Evolutionary conservation across 2,797 vertebrate genomes (phyloP).

Genomic region (Sciurus carolinensis): DNA sequence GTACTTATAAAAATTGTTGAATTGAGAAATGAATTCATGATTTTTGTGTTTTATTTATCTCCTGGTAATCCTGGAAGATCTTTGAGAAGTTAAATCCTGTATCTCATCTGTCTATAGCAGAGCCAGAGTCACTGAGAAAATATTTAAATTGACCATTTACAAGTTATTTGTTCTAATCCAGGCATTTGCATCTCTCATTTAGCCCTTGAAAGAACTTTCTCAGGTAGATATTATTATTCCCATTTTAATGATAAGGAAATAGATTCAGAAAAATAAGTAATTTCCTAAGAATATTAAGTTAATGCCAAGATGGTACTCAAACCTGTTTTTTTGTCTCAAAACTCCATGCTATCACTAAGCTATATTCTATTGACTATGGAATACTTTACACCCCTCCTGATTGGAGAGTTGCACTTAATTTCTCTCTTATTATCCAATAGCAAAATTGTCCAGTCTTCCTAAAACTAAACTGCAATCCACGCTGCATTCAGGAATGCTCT

Average conservation of each 20-base stretch:
- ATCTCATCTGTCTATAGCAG: background rate
- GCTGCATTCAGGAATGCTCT: background rate
- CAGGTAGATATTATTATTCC: background rate
- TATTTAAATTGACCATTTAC: slow-evolving; percentile 18
- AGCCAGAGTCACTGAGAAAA: background rate
- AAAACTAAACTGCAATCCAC: background rate
- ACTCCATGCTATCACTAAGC: background rate
- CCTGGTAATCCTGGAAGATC: background rate
- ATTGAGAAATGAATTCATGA: background rate
- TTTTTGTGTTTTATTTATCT: background rate
- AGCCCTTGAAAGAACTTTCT: slow-evolving; percentile 5
- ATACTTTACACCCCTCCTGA: background rate
- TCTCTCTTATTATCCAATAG: background rate
- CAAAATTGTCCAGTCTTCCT: background rate
- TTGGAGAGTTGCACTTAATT: background rate
- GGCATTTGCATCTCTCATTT: background rate
- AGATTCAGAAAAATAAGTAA: background rate
- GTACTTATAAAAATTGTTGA: background rate
- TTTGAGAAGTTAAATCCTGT: background rate
- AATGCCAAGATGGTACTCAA: background rate
- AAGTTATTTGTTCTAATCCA: background rate
- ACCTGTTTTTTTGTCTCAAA: background rate
- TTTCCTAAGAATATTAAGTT: background rate
- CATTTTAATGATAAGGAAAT: slow-evolving; percentile 25
- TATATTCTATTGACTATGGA: background rate